Percentiles rank a stretch among this genome's conserved stretches.
Evolutionary conservation across 35 echinoderm and acorn worm genomes (phyloP).

Genomic region (Apostichopus japonicus): DNA sequence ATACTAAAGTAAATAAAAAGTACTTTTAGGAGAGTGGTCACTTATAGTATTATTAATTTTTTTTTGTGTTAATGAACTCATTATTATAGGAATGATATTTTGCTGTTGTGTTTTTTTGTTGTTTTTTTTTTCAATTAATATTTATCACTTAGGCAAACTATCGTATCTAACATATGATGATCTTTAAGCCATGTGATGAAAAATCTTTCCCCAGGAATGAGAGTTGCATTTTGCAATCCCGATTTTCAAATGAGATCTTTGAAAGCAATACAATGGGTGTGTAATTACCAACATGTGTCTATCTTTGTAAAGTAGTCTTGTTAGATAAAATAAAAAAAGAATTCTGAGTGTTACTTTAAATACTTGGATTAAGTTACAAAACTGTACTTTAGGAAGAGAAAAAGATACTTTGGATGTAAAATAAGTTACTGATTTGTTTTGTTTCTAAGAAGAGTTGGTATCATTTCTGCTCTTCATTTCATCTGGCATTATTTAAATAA

Average conservation of each 20-base stretch:
- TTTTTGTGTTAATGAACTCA: neutral
- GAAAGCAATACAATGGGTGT: neutral
- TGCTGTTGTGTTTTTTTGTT: neutral
- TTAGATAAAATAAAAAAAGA: too few relatives aligned
- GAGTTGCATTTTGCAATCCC: neutral
- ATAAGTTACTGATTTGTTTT: too few relatives aligned
- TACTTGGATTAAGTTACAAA: too few relatives aligned
- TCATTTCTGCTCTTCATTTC: neutral
- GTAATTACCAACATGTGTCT: too few relatives aligned
- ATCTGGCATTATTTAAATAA: neutral
- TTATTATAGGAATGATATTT: neutral
- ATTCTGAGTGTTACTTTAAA: too few relatives aligned
- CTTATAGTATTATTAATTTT: neutral
- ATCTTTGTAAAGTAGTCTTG: too few relatives aligned
- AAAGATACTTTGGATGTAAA: too few relatives aligned
- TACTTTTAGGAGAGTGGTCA: neutral
- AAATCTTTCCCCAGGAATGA: neutral
- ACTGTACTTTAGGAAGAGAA: too few relatives aligned
- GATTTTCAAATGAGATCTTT: neutral
- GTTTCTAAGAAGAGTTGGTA: too few relatives aligned
- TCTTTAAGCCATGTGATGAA: neutral
- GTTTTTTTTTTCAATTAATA: neutral
- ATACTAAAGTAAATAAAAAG: neutral
- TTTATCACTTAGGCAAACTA: neutral
- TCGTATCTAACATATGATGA: slow-evolving; percentile 2